Evolutionary conservation across 2,797 vertebrate genomes (phyloP).

Genomic region (Halcyon smyrnensis): DNA sequence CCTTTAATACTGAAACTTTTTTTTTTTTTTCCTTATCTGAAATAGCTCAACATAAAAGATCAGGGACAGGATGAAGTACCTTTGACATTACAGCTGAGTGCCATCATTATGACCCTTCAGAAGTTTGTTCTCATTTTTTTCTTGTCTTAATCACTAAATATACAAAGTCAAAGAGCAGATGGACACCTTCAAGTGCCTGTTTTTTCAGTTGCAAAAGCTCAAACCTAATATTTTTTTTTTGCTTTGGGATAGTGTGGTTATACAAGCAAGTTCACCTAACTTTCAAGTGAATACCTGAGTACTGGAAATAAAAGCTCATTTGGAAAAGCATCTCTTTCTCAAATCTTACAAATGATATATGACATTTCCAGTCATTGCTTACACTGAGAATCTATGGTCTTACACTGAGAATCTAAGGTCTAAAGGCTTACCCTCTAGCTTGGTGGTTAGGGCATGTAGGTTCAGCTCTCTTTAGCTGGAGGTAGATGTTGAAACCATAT

Average conservation of each 20-base stretch:
- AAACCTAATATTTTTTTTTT: neutral
- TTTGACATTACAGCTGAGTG: neutral
- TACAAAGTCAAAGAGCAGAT: neutral
- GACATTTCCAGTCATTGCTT: neutral
- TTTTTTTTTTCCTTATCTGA: neutral
- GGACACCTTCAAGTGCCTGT: neutral
- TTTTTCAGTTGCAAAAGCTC: neutral
- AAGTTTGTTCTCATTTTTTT: neutral
- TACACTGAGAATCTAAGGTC: neutral
- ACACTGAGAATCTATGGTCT: neutral
- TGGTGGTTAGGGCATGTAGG: accelerated
- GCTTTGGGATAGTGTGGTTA: neutral
- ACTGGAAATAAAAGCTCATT: neutral
- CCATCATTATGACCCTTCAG: neutral
- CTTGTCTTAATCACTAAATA: neutral
- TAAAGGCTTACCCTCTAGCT: neutral
- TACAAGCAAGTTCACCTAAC: neutral
- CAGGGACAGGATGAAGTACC: neutral
- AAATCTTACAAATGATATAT: neutral
- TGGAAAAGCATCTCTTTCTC: neutral
- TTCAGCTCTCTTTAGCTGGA: neutral
- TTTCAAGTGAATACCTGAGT: neutral
- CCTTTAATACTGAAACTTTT: neutral
- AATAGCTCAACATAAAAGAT: neutral
- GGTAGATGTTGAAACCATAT: neutral